A percentile compares a stretch with the other conserved stretches of the same genome.
phyloP scores from a whole-genome alignment of 2,888 invertebrate genomes.

The Meliscaeva auricollis region DNA sequence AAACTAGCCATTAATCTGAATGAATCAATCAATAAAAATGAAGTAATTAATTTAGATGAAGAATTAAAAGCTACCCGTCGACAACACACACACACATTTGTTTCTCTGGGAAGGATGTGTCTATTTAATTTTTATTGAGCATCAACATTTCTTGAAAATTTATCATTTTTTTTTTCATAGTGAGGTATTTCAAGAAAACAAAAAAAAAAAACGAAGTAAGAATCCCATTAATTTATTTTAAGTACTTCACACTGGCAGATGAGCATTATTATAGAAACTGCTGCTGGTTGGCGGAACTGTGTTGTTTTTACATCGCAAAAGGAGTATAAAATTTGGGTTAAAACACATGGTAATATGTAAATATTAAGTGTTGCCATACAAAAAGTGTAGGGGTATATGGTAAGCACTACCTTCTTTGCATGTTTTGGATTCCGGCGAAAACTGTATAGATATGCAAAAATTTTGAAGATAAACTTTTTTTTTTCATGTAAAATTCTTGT shows the following conservation, averaged over 20 bases:
- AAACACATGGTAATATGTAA: background rate
- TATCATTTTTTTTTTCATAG: background rate
- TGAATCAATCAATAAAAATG: conserved; percentile 15
- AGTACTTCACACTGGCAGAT: conserved; percentile 24
- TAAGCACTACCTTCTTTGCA: background rate
- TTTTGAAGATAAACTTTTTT: background rate
- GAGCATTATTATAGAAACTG: background rate
- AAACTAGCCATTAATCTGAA: conserved; percentile 8
- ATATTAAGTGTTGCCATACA: conserved; percentile 6
- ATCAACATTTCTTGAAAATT: background rate
- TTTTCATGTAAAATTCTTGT: background rate
- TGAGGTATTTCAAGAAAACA: background rate
- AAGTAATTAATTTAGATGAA: conserved; percentile 23
- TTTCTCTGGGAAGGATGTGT: background rate
- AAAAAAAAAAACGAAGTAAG: background rate
- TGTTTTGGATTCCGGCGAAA: background rate
- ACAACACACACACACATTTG: background rate
- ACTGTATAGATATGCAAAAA: background rate
- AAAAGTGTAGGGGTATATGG: background rate
- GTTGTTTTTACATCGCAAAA: background rate
- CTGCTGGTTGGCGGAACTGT: background rate
- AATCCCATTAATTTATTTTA: conserved; percentile 5
- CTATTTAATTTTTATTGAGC: background rate
- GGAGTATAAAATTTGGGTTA: conserved; percentile 13
- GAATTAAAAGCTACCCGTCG: conserved; percentile 2